A percentile compares a stretch with the other conserved stretches of the same genome.
Conservation (phyloP, 2,113 vertebrate genomes). For the Oxyura jamaicensis region DNA sequence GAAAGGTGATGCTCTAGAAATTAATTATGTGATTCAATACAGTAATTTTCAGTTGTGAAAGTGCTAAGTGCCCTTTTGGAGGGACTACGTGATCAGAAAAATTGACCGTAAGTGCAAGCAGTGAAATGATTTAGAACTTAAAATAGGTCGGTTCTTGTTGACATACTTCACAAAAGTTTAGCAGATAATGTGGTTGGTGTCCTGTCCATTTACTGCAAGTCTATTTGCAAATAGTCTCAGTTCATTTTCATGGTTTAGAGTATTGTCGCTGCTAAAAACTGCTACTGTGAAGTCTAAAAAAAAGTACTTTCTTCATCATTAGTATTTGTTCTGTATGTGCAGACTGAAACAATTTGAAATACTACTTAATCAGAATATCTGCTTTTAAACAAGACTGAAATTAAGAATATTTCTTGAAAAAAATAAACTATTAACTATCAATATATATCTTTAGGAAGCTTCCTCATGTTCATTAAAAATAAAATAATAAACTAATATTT, state of each 20-base stretch:
- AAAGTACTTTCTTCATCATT: neutral
- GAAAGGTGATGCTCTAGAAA: neutral
- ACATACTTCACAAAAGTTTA: neutral
- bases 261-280: neutral
- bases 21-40: neutral
- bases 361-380: conserved; percentile 18
- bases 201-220: neutral
- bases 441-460: neutral
- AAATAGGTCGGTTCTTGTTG: neutral
- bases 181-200: neutral
- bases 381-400: conserved; percentile 63
- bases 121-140: neutral
- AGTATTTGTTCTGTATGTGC: neutral
- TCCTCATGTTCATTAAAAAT: neutral
- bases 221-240: neutral
- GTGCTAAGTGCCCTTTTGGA: neutral
- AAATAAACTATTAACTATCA: neutral
- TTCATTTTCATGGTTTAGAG: neutral
- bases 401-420: neutral
- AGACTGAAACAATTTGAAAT: neutral
- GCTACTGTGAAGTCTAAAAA: neutral
- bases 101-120: neutral
- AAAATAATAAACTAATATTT: neutral
- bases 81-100: neutral
- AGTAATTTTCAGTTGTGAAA: neutral